Percentiles rank a stretch among this genome's conserved stretches.
Evolutionary conservation across 2,797 vertebrate species (phyloP).

Genomic region (Babyrousa celebensis): DNA sequence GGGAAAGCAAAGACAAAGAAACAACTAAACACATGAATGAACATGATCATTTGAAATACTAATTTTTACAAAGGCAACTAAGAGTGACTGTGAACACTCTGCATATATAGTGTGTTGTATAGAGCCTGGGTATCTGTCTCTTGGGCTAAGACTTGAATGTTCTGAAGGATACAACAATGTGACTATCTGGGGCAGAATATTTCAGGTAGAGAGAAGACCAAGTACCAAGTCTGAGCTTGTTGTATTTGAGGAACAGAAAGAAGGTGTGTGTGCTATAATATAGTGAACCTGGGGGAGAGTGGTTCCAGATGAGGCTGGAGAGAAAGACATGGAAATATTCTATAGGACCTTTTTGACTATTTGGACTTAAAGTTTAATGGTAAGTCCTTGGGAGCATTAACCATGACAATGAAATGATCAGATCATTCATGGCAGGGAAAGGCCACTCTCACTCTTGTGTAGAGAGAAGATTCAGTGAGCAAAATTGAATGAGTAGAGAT

Average conservation of each 20-base stretch:
- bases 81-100: background rate
- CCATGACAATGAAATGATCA: background rate
- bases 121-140: background rate
- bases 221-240: background rate
- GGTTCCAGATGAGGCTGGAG: background rate
- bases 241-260: background rate
- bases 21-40: background rate
- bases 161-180: background rate
- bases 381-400: background rate
- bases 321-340: constrained; percentile 14
- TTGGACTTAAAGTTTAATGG: background rate
- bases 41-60: background rate
- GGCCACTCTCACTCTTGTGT: background rate
- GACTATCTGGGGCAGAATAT: background rate
- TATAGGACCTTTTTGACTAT: background rate
- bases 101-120: background rate
- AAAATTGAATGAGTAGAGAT: background rate
- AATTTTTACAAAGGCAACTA: constrained; percentile 28
- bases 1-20: background rate
- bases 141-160: background rate
- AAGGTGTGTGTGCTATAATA: background rate
- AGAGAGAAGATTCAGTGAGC: background rate
- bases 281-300: background rate
- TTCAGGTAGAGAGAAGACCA: background rate
- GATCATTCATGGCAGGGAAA: background rate